Evolutionary conservation across 2,888 invertebrate species (phyloP).

Genomic region (Chaitophorus viminalis): DNA sequence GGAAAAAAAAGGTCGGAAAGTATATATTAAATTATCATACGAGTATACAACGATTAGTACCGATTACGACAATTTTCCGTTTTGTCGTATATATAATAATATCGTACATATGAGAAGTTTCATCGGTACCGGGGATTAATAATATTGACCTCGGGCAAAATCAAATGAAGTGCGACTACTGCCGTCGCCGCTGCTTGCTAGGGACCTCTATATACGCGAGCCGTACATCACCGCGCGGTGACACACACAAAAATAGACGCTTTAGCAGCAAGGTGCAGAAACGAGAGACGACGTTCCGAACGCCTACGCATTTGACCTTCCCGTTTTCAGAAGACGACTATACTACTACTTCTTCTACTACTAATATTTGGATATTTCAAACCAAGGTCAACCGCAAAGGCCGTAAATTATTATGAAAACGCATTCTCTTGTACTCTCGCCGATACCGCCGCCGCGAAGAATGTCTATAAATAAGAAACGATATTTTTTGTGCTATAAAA

Average conservation of each 20-base stretch:
- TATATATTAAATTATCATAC: background rate
- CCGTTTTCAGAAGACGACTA: slow-evolving; percentile 34
- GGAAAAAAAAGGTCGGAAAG: background rate
- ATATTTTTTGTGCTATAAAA: background rate
- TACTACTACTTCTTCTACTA: too few species aligned
- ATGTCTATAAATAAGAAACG: slow-evolving; percentile 45
- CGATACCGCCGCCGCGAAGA: background rate
- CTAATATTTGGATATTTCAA: slow-evolving; percentile 26
- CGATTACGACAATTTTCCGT: background rate
- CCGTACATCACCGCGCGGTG: background rate
- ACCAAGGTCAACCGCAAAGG: slow-evolving; percentile 34
- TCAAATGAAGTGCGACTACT: slow-evolving; percentile 35
- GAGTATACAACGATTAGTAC: too few species aligned
- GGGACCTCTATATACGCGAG: slow-evolving; percentile 1
- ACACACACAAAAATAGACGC: slow-evolving; percentile 53
- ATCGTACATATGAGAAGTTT: background rate
- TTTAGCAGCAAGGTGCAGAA: slow-evolving; percentile 31
- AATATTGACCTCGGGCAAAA: slow-evolving; percentile 54
- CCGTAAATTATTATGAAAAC: slow-evolving; percentile 47
- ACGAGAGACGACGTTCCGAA: slow-evolving; percentile 40
- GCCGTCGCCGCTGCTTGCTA: background rate
- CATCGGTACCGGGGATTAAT: background rate
- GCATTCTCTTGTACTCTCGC: background rate
- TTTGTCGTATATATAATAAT: background rate
- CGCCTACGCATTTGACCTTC: slow-evolving; percentile 57